Evolutionary conservation across 2,797 vertebrate genomes (phyloP).

Genomic region (Champsocephalus esox): DNA sequence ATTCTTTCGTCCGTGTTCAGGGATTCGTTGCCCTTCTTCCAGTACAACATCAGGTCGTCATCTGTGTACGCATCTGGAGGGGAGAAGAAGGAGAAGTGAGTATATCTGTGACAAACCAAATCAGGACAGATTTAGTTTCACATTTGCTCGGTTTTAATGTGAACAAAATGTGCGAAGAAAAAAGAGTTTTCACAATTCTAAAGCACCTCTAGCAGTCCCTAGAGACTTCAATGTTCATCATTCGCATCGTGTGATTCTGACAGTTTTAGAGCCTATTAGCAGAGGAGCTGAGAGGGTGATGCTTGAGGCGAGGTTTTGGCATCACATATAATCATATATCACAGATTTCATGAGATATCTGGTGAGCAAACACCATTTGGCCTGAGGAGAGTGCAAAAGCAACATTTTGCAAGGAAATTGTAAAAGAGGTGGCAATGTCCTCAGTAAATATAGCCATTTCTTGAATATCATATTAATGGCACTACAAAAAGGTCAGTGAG

Average conservation of each 20-base stretch:
- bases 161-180: slow-evolving; percentile 7
- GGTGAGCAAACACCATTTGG: slow-evolving; percentile 14
- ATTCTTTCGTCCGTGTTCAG: slow-evolving; percentile 97
- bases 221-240: background rate
- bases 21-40: slow-evolving; percentile 97
- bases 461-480: background rate
- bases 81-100: slow-evolving; percentile 1
- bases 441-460: background rate
- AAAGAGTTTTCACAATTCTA: background rate
- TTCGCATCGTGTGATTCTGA: background rate
- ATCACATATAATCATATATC: slow-evolving; percentile 1
- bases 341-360: slow-evolving; percentile 17
- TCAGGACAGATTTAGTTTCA: slow-evolving; percentile 11
- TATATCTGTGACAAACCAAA: background rate
- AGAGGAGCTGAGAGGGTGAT: background rate
- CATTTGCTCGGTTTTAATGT: background rate
- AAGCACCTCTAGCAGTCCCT: background rate
- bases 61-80: slow-evolving; percentile 95
- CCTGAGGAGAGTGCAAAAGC: slow-evolving; percentile 1
- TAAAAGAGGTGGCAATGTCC: background rate
- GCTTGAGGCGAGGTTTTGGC: slow-evolving; percentile 10
- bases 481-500: background rate
- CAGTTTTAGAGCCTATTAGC: background rate
- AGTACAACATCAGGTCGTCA: slow-evolving; percentile 97
- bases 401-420: slow-evolving; percentile 6